A percentile compares a stretch with the other conserved stretches of the same genome.
Evolutionary conservation across 2,797 vertebrate genomes (phyloP).

Genomic region (Borostomias antarcticus): DNA sequence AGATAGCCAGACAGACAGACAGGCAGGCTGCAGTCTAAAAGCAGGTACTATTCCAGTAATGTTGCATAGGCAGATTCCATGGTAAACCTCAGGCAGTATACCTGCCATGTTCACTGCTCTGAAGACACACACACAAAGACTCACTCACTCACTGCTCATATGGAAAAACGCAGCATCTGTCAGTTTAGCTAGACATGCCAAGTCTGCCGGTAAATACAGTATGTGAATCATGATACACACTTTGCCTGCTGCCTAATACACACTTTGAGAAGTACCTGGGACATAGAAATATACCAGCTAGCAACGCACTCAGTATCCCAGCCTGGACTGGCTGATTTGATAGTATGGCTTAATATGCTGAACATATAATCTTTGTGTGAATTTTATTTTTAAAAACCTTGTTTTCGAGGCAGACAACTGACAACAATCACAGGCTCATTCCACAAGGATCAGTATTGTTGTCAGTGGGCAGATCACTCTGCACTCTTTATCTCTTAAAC

Average conservation of each 20-base stretch:
- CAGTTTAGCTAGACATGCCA: conserved; percentile 40
- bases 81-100: conserved; percentile 12
- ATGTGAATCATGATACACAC: conserved; percentile 54
- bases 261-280: conserved; percentile 17
- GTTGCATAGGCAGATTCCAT: conserved; percentile 61
- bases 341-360: too few relatives aligned
- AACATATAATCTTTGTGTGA: too few relatives aligned
- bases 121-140: background rate
- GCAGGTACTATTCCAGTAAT: conserved; percentile 54
- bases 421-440: background rate
- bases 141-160: background rate
- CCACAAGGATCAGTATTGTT: background rate
- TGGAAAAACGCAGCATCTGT: conserved; percentile 48
- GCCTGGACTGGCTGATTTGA: too few relatives aligned
- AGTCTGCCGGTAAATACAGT: conserved; percentile 56
- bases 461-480: background rate
- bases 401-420: background rate
- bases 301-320: too few relatives aligned
- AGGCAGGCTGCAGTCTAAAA: background rate
- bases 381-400: too few relatives aligned
- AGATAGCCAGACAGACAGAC: conserved; percentile 6
- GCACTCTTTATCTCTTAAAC: too few relatives aligned
- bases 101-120: background rate
- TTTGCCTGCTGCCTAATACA: conserved; percentile 23
- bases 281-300: too few relatives aligned